These are phyloP conservation scores for Crambe crambe DNA, from an alignment of 37 sponge, comb jelly and placozoan species.

Conservation along the genomic window DNA sequence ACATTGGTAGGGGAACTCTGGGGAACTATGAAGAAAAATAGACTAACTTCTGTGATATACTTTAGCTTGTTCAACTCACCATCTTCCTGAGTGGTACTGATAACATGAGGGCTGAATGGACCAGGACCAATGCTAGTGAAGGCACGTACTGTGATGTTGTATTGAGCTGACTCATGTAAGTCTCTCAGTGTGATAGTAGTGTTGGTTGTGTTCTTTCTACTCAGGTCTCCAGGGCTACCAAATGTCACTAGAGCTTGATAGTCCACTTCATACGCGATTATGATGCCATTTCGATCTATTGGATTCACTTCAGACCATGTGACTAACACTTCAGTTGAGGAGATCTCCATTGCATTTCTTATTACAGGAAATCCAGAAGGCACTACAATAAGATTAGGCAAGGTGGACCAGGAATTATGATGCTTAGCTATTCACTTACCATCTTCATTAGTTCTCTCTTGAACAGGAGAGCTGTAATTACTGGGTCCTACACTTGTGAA, in stretches of 20 bases:
- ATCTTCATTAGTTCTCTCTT: slow-evolving; percentile 28
- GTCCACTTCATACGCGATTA: slow-evolving; percentile 18
- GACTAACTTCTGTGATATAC: not conserved
- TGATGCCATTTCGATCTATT: slow-evolving; percentile 23
- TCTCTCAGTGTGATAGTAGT: not conserved
- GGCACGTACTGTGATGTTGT: slow-evolving; percentile 22
- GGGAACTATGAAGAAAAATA: not conserved
- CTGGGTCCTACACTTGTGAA: slow-evolving; percentile 23
- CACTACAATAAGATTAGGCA: no score
- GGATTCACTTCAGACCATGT: slow-evolving; percentile 6
- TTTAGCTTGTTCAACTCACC: slow-evolving; percentile 1
- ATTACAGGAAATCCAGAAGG: slow-evolving; percentile 10
- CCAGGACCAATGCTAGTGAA: slow-evolving; percentile 34
- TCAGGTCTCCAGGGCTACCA: not conserved
- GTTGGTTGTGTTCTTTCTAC: not conserved
- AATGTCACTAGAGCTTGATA: no score
- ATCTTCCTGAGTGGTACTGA: slow-evolving; percentile 8
- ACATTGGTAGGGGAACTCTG: slow-evolving; percentile 10
- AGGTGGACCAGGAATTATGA: not conserved
- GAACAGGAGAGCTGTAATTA: not conserved
- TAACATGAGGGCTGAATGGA: slow-evolving; percentile 5
- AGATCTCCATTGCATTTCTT: not conserved
- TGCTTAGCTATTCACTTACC: slow-evolving; percentile 9
- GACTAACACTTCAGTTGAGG: slow-evolving; percentile 12
- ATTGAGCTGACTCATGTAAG: slow-evolving; percentile 13